phyloP scores from a whole-genome alignment of 1,140 invertebrate genomes.

The Mizuhopecten yessoensis region DNA sequence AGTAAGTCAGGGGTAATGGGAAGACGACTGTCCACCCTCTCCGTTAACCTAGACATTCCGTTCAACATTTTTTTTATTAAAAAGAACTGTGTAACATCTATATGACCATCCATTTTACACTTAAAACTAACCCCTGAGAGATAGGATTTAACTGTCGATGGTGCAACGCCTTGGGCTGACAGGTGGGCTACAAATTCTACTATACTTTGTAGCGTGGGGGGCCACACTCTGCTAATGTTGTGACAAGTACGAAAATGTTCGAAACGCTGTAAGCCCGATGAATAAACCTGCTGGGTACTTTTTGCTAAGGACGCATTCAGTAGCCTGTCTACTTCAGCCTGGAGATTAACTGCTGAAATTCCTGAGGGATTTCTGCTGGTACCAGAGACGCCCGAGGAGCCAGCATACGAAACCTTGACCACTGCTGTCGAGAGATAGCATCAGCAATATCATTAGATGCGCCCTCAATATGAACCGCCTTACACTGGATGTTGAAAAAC shows the following conservation, averaged over 20 bases:
- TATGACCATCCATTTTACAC: too few relatives aligned
- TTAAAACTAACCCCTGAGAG: too few relatives aligned
- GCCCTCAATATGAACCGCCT: constrained; percentile 12
- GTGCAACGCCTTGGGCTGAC: too few relatives aligned
- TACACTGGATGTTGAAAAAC: constrained; percentile 41
- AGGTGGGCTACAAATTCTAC: neutral
- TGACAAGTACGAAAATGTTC: neutral
- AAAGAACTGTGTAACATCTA: too few relatives aligned
- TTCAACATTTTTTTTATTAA: too few relatives aligned
- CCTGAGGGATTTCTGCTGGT: constrained; percentile 41
- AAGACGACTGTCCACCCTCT: neutral
- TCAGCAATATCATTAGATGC: constrained; percentile 49
- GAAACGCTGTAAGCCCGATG: neutral
- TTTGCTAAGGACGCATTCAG: neutral
- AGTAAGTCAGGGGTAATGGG: neutral
- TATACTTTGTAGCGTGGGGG: neutral
- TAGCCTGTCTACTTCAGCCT: neutral
- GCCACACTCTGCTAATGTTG: neutral
- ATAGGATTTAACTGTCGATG: too few relatives aligned
- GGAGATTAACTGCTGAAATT: neutral
- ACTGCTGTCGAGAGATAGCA: constrained; percentile 52
- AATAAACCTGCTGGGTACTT: too few relatives aligned
- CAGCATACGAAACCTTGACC: constrained; percentile 25
- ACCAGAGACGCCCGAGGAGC: constrained; percentile 44
- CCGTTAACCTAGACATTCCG: too few relatives aligned